A percentile compares a stretch with the other conserved stretches of the same genome.
Conservation (phyloP, 2,888 invertebrate genomes). For the Hyles lineata region DNA sequence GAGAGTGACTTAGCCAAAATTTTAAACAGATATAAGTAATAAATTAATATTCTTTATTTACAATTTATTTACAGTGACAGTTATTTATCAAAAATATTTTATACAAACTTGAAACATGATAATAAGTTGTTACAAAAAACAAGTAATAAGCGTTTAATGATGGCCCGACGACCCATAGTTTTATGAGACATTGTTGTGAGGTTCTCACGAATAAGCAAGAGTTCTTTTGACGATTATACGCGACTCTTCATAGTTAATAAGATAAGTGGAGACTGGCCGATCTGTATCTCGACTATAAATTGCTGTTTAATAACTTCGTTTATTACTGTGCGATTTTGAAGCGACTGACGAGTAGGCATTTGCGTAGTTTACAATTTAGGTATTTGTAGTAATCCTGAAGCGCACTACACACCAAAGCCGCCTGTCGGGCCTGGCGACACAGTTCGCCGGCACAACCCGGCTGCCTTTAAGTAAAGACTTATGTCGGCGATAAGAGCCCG, state of each 20-base stretch:
- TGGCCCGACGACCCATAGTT: not conserved
- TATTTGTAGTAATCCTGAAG: not conserved
- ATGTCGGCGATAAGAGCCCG: too few species aligned
- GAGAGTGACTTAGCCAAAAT: too few species aligned
- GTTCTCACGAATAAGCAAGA: conserved; percentile 59
- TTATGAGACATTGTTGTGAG: conserved; percentile 14
- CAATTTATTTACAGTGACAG: too few species aligned
- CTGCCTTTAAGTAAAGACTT: too few species aligned
- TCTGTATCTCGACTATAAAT: conserved; percentile 34
- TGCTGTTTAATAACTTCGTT: conserved; percentile 24
- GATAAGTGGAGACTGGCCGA: conserved; percentile 35
- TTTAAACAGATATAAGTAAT: too few species aligned
- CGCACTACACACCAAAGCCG: too few species aligned
- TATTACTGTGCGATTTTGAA: not conserved
- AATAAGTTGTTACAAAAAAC: not conserved
- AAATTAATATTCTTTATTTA: too few species aligned
- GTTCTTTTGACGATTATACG: conserved; percentile 46
- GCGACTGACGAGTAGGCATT: not conserved
- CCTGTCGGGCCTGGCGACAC: too few species aligned
- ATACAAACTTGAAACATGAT: not conserved
- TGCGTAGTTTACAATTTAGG: not conserved
- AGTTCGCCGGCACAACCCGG: too few species aligned
- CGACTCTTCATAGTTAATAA: conserved; percentile 49
- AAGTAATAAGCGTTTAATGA: conserved; percentile 1
- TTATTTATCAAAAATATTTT: not conserved